Conservation (phyloP, 2,113 vertebrate species). For the Myotis yumanensis region DNA sequence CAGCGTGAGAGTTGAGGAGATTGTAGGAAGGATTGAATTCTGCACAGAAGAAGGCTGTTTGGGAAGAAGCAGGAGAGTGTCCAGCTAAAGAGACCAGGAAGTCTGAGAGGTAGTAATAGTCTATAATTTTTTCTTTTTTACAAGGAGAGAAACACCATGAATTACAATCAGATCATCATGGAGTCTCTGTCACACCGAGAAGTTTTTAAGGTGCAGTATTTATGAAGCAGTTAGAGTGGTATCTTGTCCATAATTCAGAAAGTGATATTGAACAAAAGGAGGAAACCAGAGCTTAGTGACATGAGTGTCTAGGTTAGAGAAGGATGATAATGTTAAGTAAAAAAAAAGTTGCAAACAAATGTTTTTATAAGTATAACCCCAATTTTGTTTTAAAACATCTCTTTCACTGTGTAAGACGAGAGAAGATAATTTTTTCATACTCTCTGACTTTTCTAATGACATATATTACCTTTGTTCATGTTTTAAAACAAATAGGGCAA, state of each 20-base stretch:
- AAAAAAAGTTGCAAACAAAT: background rate
- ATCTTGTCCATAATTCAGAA: conserved; percentile 15
- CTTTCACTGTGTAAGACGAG: background rate
- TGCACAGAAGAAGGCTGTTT: background rate
- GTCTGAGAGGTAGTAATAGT: background rate
- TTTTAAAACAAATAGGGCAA: background rate
- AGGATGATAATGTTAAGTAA: background rate
- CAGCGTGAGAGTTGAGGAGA: background rate
- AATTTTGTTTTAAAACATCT: background rate
- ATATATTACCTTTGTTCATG: background rate
- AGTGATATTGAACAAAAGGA: background rate
- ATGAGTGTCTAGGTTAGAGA: background rate
- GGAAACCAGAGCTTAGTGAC: background rate
- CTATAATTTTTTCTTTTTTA: background rate
- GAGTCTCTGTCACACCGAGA: background rate
- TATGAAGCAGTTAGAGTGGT: background rate
- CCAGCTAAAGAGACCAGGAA: background rate
- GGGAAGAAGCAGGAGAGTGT: background rate
- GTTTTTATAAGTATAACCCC: background rate
- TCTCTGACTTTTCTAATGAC: conserved; percentile 19
- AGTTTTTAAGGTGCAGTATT: background rate
- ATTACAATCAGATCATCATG: background rate
- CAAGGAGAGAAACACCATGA: background rate
- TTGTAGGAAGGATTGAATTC: background rate
- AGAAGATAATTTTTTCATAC: background rate